Evolutionary conservation across 64 coral and sea anemone species (phyloP), one percentile per base, ranked within the genome.

Genomic region (Montipora sp.): DNA sequence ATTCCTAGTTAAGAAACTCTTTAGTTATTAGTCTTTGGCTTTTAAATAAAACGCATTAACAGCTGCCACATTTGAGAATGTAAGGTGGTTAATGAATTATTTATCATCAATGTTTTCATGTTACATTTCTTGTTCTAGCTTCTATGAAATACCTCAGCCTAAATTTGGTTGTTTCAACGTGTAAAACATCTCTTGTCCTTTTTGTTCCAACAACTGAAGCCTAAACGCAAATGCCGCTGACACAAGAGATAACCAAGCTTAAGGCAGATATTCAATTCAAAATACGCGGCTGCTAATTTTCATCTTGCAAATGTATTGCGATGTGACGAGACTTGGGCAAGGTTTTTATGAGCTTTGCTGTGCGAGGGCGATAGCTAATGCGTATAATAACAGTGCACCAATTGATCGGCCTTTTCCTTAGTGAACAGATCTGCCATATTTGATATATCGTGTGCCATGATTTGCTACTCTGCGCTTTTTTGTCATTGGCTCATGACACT

Each of bases 61-160:
- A 63, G 60, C 14, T 15, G 60, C 48, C 50, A 22, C 53, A 55
- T 19, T 19, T 80, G 9, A 22, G 50, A 9, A 58, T 19, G 16
- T 10, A 80, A 22, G 77, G n/a, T 80, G 15, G 77, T 19, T 80
- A 2, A 55, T 80, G n/a, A 80, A 80, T 55, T 80, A 80, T 80
- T 80, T 18, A 80, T 80, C 7, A 11, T 11, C 3, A 63, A 12
- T 63, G 60, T 16, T 63, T 63, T 63, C 14, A 16, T 63, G 14
- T 63, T 15, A 12, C 14, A 63, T 63, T 16, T 63, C 14, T 63
- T 63, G 60, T 14, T 63, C 13, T 11, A 55, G 51, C 14, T 63
- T 63, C 60, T 1, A 63, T 63, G 9, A 63, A 16, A 11, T 63
- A 63, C 14, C 3, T 63, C 9, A 63, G 13, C 60, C 60, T 14